phyloP scores from a whole-genome alignment of 2,113 vertebrate species.

The Clarias batrachus region DNA sequence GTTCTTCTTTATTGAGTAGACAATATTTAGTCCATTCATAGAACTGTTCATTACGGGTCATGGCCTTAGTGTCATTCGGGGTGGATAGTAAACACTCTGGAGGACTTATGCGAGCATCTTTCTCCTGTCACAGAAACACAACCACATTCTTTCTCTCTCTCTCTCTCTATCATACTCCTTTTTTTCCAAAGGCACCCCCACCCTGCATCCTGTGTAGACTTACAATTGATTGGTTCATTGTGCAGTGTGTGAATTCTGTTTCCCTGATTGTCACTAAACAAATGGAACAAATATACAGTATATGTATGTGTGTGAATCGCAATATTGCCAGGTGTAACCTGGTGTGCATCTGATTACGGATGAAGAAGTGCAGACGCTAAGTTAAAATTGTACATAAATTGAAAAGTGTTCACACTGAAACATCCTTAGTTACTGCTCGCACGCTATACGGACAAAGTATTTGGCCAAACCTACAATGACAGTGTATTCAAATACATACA shows the following conservation, averaged over 20 bases:
- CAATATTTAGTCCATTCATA: slow-evolving; percentile 9
- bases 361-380: neutral
- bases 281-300: slow-evolving; percentile 77
- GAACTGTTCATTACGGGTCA: slow-evolving; percentile 2
- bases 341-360: neutral
- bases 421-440: neutral
- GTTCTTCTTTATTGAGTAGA: neutral
- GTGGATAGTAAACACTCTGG: slow-evolving; percentile 24
- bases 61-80: neutral
- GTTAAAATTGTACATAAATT: neutral
- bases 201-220: slow-evolving; percentile 56
- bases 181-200: neutral
- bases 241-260: slow-evolving; percentile 70
- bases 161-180: neutral
- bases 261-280: slow-evolving; percentile 73
- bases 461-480: too few relatives aligned
- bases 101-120: slow-evolving; percentile 28
- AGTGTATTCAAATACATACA: too few relatives aligned
- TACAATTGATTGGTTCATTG: slow-evolving; percentile 84
- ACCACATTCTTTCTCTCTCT: slow-evolving; percentile 10
- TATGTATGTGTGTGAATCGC: neutral
- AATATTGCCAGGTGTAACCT: neutral
- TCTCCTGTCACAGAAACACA: slow-evolving; percentile 13
- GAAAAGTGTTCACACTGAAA: neutral
- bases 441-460: too few relatives aligned